Evolutionary conservation across 2,113 vertebrate genomes (phyloP).

Genomic region (Pteruthius melanotis): DNA sequence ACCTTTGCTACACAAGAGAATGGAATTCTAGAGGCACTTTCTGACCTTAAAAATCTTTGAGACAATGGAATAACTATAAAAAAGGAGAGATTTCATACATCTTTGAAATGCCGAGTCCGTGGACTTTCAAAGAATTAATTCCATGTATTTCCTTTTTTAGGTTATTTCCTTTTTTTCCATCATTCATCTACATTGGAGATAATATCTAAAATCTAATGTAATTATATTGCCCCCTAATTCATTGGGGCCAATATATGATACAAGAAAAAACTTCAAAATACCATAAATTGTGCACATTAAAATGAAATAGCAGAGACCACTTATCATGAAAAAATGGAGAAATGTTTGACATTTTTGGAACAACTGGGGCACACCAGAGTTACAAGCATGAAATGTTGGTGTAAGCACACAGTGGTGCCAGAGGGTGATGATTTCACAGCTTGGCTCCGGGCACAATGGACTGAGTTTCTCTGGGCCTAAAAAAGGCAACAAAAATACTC

Average conservation of each 20-base stretch:
- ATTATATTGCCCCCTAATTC: background rate
- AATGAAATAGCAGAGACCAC: background rate
- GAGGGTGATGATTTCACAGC: background rate
- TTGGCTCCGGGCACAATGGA: background rate
- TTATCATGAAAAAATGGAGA: background rate
- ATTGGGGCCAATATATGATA: background rate
- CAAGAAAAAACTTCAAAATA: background rate
- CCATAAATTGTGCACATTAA: background rate
- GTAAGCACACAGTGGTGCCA: background rate
- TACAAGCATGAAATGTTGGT: rapidly evolving
- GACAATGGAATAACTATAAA: background rate
- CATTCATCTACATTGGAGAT: background rate
- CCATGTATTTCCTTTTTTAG: background rate
- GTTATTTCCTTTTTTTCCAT: background rate
- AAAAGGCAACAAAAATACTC: background rate
- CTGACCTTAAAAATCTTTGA: constrained; percentile 10
- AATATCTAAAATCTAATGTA: background rate
- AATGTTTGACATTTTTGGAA: background rate
- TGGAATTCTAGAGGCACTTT: background rate
- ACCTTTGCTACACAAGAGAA: background rate
- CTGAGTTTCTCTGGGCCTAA: background rate
- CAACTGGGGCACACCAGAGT: background rate
- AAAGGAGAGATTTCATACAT: background rate
- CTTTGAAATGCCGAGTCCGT: background rate
- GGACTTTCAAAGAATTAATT: background rate